A percentile compares a stretch with the other conserved stretches of the same genome.
These are phyloP conservation scores for Pammene fasciana DNA, from an alignment of 2,888 invertebrate genomes.

Conservation along the genomic window DNA sequence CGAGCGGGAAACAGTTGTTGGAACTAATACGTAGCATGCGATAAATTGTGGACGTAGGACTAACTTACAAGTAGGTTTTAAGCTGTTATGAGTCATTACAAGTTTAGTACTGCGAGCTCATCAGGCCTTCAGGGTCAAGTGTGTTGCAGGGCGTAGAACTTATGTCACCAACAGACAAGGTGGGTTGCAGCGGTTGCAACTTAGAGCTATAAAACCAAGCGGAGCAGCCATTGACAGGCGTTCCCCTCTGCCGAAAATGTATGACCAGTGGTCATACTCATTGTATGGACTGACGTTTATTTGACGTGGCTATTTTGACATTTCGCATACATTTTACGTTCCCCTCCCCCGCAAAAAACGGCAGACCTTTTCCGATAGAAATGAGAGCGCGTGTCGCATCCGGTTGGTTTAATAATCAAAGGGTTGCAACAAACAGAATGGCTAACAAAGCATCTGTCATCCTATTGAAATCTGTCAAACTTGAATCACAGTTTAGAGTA, in stretches of 20 bases:
- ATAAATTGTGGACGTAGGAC: conserved; percentile 19
- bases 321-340: too few species aligned
- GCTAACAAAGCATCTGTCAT: background rate
- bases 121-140: background rate
- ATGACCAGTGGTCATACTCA: too few species aligned
- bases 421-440: background rate
- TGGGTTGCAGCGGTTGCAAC: background rate
- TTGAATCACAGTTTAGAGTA: too few species aligned
- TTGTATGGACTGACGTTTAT: too few species aligned
- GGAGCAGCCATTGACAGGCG: too few species aligned
- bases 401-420: too few species aligned
- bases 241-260: too few species aligned
- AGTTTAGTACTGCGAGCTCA: background rate
- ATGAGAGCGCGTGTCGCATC: too few species aligned
- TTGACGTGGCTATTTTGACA: too few species aligned
- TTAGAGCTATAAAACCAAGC: too few species aligned
- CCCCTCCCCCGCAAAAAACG: too few species aligned
- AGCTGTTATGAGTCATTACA: background rate
- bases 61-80: background rate
- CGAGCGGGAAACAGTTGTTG: conserved; percentile 27
- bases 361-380: too few species aligned
- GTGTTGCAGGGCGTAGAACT: background rate
- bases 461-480: background rate
- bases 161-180: background rate
- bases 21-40: conserved; percentile 12